Evolutionary conservation across 2,113 vertebrate species (phyloP), one percentile per base, ranked within the genome.

Genomic region (Otus sunia): DNA sequence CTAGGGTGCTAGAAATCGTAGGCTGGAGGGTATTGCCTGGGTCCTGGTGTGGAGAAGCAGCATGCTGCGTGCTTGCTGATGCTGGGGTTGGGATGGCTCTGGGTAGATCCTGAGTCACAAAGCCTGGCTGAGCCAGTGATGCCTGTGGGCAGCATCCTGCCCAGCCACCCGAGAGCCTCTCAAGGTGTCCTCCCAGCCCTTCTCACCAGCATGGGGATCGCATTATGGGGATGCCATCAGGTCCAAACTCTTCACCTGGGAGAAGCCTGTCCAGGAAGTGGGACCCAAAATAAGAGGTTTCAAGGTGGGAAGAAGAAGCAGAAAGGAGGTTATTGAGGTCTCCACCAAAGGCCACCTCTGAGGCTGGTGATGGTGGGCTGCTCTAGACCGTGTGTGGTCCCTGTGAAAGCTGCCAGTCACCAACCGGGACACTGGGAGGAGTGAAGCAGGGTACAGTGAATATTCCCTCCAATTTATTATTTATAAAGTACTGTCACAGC

Each of bases 401-500:
- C 58, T 66, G 30, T 3, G 3, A 96, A 93, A 93, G 69, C 81
- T 87, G 74, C 56, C 84, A 96, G 69, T 58, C 69, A 87, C 72
- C 6, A 1, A 34, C 84, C 0, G 1, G 92, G 85, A 88, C 63
- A 66, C 18, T 53, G 90, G 69, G 84, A 92, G 84, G 89, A 95
- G 69, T 37, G 43, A 71, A 84, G 62, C 43, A 69, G 66, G 36
- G 58, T 93, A 85, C 77, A 90, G 92, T 79, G 90, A 95, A 68
- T 96, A 88, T 95, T 93, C 81, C 39, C 71, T 93, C 56, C 10
- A 10, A 87, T 29, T 64, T 94, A 94, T 96, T 96, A 96, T 97
- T 96, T 96, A 95, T 95, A 91, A 95, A 95, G 87, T 85, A 96
- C 92, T 96, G 90, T 95, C 90, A 96, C 77, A 94, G 69, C 53